These are phyloP conservation scores for Anser cygnoides DNA, from an alignment of 2,113 vertebrate species.

Conservation along the genomic window DNA sequence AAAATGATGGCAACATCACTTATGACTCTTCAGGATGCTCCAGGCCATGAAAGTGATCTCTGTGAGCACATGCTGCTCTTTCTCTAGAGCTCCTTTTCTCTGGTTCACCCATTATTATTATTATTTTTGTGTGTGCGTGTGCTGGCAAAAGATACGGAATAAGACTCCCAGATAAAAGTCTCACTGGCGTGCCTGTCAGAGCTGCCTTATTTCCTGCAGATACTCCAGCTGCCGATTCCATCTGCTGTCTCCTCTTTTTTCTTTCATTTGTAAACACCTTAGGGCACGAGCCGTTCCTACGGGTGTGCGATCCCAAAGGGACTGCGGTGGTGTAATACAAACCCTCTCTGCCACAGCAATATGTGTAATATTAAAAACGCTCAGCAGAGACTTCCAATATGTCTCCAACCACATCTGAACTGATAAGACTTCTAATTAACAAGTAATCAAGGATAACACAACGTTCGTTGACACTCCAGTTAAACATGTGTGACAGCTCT, in stretches of 20 bases:
- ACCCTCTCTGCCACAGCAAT: neutral
- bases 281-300: neutral
- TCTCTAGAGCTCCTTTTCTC: neutral
- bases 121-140: neutral
- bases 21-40: neutral
- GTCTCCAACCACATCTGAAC: neutral
- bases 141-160: neutral
- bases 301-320: neutral
- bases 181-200: neutral
- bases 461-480: neutral
- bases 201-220: neutral
- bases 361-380: neutral
- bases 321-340: neutral
- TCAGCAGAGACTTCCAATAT: neutral
- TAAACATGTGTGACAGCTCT: neutral
- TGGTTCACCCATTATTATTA: neutral
- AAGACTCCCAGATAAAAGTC: neutral
- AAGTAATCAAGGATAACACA: neutral
- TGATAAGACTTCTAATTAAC: neutral
- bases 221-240: conserved; percentile 48
- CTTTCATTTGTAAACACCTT: conserved; percentile 24
- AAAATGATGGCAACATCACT: neutral
- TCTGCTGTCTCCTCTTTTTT: conserved; percentile 45
- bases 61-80: neutral
- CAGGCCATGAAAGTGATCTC: neutral